These are phyloP conservation scores for Microplitis manilae DNA, from an alignment of 2,888 invertebrate genomes.

Conservation along the genomic window DNA sequence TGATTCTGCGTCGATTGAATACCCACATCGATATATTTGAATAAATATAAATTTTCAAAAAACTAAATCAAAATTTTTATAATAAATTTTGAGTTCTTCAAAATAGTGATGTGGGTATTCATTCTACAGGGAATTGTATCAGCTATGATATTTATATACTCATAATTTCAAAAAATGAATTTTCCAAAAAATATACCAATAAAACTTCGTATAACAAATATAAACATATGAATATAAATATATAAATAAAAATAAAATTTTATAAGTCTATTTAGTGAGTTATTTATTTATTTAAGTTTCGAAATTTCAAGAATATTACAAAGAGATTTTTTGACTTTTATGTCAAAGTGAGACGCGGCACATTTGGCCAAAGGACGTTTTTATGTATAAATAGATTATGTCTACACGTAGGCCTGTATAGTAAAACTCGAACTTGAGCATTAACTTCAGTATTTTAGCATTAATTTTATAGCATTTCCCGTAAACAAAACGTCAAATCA, in stretches of 20 bases:
- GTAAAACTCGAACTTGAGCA: conserved; percentile 16
- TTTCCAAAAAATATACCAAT: too few species aligned
- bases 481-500: conserved; percentile 24
- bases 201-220: too few species aligned
- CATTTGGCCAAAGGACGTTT: conserved; percentile 21
- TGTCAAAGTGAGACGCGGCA: not conserved
- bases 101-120: too few species aligned
- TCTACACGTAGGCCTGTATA: conserved; percentile 10
- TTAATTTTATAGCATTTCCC: conserved; percentile 13
- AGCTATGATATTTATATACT: too few species aligned
- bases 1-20: too few species aligned
- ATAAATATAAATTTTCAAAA: too few species aligned
- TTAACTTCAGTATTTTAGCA: not conserved
- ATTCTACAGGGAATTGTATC: too few species aligned
- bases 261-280: not conserved
- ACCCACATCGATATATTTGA: too few species aligned
- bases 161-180: too few species aligned
- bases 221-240: too few species aligned
- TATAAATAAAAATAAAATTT: not conserved
- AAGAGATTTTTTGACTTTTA: conserved; percentile 2
- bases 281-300: not conserved
- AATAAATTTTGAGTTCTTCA: too few species aligned
- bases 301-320: not conserved
- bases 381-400: conserved; percentile 35
- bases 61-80: too few species aligned